Base-by-base conservation (phyloP, 2,888 invertebrate species). In the Leptopilina drosophilae region DNA sequence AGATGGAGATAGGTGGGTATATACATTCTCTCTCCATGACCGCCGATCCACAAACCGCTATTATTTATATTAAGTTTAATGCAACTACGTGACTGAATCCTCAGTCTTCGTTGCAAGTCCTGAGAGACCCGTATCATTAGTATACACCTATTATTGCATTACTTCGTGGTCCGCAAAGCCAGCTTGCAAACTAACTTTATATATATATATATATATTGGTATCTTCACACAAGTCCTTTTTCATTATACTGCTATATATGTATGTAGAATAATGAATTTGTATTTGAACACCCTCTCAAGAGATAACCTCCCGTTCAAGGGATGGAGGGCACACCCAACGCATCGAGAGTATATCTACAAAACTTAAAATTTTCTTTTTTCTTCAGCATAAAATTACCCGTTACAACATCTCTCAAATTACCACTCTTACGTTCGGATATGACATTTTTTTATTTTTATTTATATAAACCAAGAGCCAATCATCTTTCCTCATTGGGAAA, bases 31-130 rank as follows among this genome's bases (percentile, higher is more conserved):
- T 83, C 80, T 67, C 49, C 73, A 56, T 56, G 82, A 66, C 79
- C 84, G 82, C 80, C 84, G 85, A 85, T 86, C 86, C 84, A 83
- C 91, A 91, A 91, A 91, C 91, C 90, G 91, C 91, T 91, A 91
- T 91, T 91, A 91, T 91, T 91, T 91, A 91, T 91, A 91, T 91
- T 91, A 91, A 91, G 91, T 91, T 91, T 91, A 91, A 91, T 91
- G 91, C 91, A 91, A 91, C 89, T 91, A 91, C 91, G 91, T 91
- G 91, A 91, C 91, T 91, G 91, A 91, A 91, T 91, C 88, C 88
- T 86, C 84, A 80, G 81, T 79, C 84, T 83, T 82, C 82, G 82
- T 83, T 84, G 81, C 86, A 83, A 83, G 82, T 81, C 81, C 85
- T 42, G 49, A 49, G 86, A 82, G 83, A 85, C 84, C 90, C 87